Evolutionary conservation across 2,888 invertebrate species (phyloP).

Genomic region (Parasteatoda lunata): DNA sequence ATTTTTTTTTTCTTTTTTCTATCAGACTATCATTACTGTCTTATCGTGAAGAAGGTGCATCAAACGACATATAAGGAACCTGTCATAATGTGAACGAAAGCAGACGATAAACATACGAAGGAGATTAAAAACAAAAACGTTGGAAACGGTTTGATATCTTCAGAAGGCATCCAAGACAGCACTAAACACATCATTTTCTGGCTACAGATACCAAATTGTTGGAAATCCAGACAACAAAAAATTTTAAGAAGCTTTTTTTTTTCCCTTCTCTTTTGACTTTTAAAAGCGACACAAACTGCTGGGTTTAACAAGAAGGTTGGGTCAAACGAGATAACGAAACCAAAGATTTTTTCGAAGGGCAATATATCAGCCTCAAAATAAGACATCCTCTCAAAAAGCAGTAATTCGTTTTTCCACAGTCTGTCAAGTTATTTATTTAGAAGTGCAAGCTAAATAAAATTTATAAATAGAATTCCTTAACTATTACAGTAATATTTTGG

Average conservation of each 20-base stretch:
- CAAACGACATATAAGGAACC: too few species aligned
- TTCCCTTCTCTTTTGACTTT: too few species aligned
- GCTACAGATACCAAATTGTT: background rate
- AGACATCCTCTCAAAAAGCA: too few species aligned
- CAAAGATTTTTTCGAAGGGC: background rate
- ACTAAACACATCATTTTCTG: background rate
- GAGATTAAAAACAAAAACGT: too few species aligned
- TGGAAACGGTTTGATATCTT: background rate
- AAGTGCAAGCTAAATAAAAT: too few species aligned
- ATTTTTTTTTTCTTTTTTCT: too few species aligned
- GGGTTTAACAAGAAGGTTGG: background rate
- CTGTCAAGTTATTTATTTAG: too few species aligned
- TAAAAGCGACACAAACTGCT: background rate
- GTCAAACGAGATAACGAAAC: slow-evolving; percentile 1
- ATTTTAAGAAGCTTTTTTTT: background rate
- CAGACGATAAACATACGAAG: background rate
- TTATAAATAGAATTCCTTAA: too few species aligned
- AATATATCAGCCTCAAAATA: background rate
- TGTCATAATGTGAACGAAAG: background rate
- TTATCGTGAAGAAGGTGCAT: too few species aligned
- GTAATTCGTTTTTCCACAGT: too few species aligned
- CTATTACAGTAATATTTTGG: too few species aligned
- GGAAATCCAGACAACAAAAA: background rate
- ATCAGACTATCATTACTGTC: too few species aligned
- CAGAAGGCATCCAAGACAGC: background rate